Conservation (phyloP, 1,140 invertebrate species). For the Drosophila persimilis region DNA sequence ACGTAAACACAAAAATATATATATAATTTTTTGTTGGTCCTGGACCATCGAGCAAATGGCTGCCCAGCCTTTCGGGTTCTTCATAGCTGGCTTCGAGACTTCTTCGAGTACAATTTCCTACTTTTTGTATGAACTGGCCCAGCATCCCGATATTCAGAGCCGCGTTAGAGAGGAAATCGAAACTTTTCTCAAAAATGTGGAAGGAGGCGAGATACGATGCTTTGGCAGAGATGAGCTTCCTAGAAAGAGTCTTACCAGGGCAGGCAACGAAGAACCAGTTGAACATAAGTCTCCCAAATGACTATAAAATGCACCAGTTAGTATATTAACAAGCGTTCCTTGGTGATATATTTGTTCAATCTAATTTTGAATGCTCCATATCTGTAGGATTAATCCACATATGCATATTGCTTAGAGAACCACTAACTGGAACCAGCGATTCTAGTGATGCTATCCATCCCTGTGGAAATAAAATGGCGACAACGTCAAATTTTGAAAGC, state of each 20-base stretch:
- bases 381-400: too few species aligned
- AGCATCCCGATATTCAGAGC: conserved; percentile 83
- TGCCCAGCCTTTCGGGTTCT: conserved; percentile 76
- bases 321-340: too few species aligned
- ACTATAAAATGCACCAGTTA: neutral
- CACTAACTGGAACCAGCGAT: conserved; percentile 17
- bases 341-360: too few species aligned
- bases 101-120: conserved; percentile 83
- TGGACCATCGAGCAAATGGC: conserved; percentile 72
- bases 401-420: too few species aligned
- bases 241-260: conserved; percentile 75
- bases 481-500: too few species aligned
- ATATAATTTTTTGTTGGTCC: conserved; percentile 12
- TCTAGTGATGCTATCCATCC: conserved; percentile 11
- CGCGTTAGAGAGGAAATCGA: conserved; percentile 84
- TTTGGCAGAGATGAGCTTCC: conserved; percentile 71
- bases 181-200: conserved; percentile 24
- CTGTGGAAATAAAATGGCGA: conserved; percentile 60
- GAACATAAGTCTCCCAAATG: neutral
- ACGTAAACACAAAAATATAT: too few species aligned
- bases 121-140: conserved; percentile 80
- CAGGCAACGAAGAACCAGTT: neutral
- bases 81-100: conserved; percentile 77
- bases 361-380: too few species aligned
- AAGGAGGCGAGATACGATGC: conserved; percentile 67